phyloP scores from a whole-genome alignment of 2,113 vertebrate genomes.

The Aspidoscelis tigris region DNA sequence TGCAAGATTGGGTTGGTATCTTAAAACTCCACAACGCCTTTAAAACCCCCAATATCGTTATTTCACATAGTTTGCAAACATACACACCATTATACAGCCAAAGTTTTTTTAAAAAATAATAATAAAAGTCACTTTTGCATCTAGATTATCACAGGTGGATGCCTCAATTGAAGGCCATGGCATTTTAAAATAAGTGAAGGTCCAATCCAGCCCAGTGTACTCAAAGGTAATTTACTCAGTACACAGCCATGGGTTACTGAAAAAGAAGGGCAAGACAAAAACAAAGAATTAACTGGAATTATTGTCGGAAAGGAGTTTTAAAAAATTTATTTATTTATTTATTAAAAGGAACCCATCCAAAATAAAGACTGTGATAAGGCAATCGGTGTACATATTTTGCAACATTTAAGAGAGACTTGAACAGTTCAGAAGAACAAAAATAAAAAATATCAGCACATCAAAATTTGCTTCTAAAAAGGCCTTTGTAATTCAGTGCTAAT shows the following conservation, averaged over 20 bases:
- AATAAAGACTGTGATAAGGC: slow-evolving; percentile 20
- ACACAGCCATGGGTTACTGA: slow-evolving; percentile 99
- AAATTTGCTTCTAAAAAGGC: slow-evolving; percentile 46
- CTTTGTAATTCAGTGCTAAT: slow-evolving; percentile 34
- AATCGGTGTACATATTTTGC: slow-evolving; percentile 26
- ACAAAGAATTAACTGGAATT: slow-evolving; percentile 74
- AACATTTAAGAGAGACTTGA: neutral
- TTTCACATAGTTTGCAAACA: neutral
- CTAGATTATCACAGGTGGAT: slow-evolving; percentile 21
- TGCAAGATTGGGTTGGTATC: neutral
- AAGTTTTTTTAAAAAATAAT: neutral
- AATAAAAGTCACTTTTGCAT: slow-evolving; percentile 8
- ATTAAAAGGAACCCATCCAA: slow-evolving; percentile 33
- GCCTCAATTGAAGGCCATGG: slow-evolving; percentile 58
- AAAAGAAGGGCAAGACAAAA: slow-evolving; percentile 90
- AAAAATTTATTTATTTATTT: slow-evolving; percentile 31
- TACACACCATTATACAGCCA: slow-evolving; percentile 6
- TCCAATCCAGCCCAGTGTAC: slow-evolving; percentile 84
- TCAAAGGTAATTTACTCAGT: slow-evolving; percentile 90
- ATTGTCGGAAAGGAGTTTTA: slow-evolving; percentile 61
- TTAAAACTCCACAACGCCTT: neutral
- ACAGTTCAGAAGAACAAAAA: slow-evolving; percentile 25
- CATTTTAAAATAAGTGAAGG: slow-evolving; percentile 80
- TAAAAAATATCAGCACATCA: neutral
- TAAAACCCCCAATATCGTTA: neutral